Base-by-base conservation (phyloP, 2,888 invertebrate species). In the Scotopteryx bipunctaria region DNA sequence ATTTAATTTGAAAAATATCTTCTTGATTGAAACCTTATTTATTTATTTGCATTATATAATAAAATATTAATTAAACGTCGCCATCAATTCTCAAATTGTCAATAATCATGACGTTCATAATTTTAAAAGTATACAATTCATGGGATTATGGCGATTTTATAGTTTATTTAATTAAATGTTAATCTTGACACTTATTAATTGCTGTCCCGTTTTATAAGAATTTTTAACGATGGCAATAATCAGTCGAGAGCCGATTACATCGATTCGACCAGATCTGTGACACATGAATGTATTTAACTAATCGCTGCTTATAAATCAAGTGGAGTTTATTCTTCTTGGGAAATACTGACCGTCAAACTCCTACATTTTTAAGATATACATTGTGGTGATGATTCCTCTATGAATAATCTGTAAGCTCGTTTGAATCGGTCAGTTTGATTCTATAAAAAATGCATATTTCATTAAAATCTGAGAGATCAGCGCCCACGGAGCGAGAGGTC, bases 181-280 rank as follows among this genome's bases (percentile, higher is more conserved):
- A 73, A 76, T 76, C 71, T 78, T 83, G 86, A 85, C 86, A 81
- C 80, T 76, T 86, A 86, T 85, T 84, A 85, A 86, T 86, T 83
- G 83, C 80, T 69, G 69, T 67, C 66, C 69, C 72, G 67, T 76
- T 79, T 71, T 81, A 77, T 78, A 79, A 76, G 76, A 72, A 73
- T 75, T 67, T 78, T 80, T 80, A 79, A 81, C 67, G 76, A 70
- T 73, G 74, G 69, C 74, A 72, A 81, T 77, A 79, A 78, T 77
- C 77, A 73, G 73, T 71, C 66, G 72, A 67, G 64, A 63, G 64
- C 67, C 73, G 76, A 77, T 82, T 81, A 79, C 71, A 77, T 72
- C 73, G 76, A 77, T 71, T 21, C 31, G 73, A 45, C 67, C 65
- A 64, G 73, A 81, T 81, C 81, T 59, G 70, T 76, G 80, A 77